Evolutionary conservation across 2,113 vertebrate species (phyloP).

Genomic region (Macquaria australasica): DNA sequence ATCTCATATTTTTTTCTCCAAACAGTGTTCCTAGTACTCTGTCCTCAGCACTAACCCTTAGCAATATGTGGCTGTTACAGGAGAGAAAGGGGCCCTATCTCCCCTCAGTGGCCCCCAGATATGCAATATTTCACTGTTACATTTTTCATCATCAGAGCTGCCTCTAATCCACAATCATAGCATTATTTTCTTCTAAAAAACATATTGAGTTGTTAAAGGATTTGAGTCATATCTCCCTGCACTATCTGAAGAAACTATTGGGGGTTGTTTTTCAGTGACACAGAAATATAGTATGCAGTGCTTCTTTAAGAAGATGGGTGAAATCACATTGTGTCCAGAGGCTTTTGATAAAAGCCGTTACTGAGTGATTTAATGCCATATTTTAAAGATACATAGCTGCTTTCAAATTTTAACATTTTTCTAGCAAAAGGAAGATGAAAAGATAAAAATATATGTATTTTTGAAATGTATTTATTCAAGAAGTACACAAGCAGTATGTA

Average conservation of each 20-base stretch:
- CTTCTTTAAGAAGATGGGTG: slow-evolving; percentile 43
- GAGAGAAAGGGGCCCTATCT: slow-evolving; percentile 25
- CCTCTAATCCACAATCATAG: slow-evolving; percentile 52
- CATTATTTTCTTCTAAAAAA: slow-evolving; percentile 15
- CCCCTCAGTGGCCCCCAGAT: slow-evolving; percentile 44
- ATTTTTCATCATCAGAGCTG: slow-evolving; percentile 40
- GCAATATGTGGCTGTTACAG: slow-evolving; percentile 51
- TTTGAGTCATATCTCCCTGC: slow-evolving; percentile 45
- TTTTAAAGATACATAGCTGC: slow-evolving; percentile 69
- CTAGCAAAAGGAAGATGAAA: slow-evolving; percentile 50
- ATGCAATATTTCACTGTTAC: slow-evolving; percentile 67
- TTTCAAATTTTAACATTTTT: slow-evolving; percentile 68
- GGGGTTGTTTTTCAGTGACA: slow-evolving; percentile 7
- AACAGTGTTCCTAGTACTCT: background rate
- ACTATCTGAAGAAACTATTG: slow-evolving; percentile 32
- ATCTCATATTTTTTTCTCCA: background rate
- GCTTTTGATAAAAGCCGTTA: slow-evolving; percentile 45
- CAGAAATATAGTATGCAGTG: slow-evolving; percentile 41
- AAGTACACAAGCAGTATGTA: slow-evolving; percentile 63
- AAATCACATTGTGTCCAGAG: slow-evolving; percentile 37
- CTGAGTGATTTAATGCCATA: slow-evolving; percentile 64
- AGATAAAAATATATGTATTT: slow-evolving; percentile 81
- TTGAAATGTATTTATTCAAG: slow-evolving; percentile 84
- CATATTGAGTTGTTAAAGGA: slow-evolving; percentile 31
- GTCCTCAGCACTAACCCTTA: slow-evolving; percentile 25